A percentile compares a stretch with the other conserved stretches of the same genome.
These are phyloP conservation scores for Chalcosyrphus nemorum DNA, from an alignment of 2,888 invertebrate genomes.

Conservation along the genomic window DNA sequence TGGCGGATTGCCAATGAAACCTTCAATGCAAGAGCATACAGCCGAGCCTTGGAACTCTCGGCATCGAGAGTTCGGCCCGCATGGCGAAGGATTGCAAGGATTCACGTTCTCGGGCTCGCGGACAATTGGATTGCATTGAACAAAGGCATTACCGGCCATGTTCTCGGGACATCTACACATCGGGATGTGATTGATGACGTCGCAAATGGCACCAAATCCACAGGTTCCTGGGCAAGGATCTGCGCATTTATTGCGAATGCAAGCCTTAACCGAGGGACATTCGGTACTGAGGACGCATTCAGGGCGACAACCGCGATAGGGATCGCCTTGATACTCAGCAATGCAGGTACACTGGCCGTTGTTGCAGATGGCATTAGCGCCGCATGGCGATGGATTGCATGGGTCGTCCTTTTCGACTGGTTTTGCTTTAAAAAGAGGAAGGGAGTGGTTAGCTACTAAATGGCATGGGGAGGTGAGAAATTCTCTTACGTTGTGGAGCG, in stretches of 20 bases:
- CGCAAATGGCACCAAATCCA: conserved; percentile 89
- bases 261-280: conserved; percentile 87
- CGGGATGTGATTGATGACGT: conserved; percentile 89
- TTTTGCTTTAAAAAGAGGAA: conserved; percentile 46
- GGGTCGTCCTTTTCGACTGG: conserved; percentile 81
- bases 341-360: conserved; percentile 87
- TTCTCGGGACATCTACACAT: conserved; percentile 88
- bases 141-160: conserved; percentile 89
- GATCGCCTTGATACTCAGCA: conserved; percentile 88
- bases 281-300: conserved; percentile 90
- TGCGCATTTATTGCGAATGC: conserved; percentile 87
- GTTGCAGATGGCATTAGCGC: conserved; percentile 87
- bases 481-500: conserved; percentile 82
- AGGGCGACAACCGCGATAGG: conserved; percentile 89
- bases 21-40: conserved; percentile 89
- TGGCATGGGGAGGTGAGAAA: conserved; percentile 79
- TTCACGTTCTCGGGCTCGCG: conserved; percentile 82
- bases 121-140: conserved; percentile 81
- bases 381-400: conserved; percentile 87
- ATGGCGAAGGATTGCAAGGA: conserved; percentile 88
- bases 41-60: conserved; percentile 83
- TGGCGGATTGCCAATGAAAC: conserved; percentile 89
- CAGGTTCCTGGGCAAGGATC: conserved; percentile 92
- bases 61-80: conserved; percentile 90
- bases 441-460: conserved; percentile 69